These are phyloP conservation scores for Geothlypis trichas DNA, from an alignment of 2,113 vertebrate species.

Conservation along the genomic window DNA sequence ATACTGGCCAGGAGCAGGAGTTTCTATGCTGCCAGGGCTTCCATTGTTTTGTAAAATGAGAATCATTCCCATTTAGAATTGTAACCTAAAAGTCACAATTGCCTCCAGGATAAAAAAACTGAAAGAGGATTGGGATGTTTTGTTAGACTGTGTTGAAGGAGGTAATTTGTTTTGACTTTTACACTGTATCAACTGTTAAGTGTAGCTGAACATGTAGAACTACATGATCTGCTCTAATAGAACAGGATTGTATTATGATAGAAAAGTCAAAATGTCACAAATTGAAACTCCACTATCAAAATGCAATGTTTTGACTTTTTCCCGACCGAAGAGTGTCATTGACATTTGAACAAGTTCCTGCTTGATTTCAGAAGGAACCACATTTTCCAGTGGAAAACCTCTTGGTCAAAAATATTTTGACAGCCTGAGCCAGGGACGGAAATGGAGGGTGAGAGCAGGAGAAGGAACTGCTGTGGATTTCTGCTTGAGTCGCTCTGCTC, in stretches of 20 bases:
- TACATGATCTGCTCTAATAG: neutral
- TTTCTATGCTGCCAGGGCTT: neutral
- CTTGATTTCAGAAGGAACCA: conserved; percentile 21
- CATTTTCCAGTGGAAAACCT: neutral
- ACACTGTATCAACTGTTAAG: neutral
- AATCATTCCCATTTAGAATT: neutral
- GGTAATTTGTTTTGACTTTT: conserved; percentile 46
- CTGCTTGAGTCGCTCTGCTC: neutral
- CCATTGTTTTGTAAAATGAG: neutral
- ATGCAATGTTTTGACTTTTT: conserved; percentile 25
- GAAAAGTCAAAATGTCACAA: conserved; percentile 42
- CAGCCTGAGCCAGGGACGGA: neutral
- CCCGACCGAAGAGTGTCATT: neutral
- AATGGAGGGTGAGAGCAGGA: neutral
- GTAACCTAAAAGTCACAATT: neutral
- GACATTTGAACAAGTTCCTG: neutral
- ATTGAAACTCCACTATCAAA: neutral
- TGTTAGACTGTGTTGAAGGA: neutral
- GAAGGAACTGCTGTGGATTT: neutral
- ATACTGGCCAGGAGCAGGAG: neutral
- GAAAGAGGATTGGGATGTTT: neutral
- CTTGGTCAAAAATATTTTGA: conserved; percentile 18
- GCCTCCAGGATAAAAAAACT: neutral
- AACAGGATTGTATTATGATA: conserved; percentile 21
- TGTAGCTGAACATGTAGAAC: neutral